Conservation (phyloP, 2,888 invertebrate genomes). For the Clunio marinus region DNA sequence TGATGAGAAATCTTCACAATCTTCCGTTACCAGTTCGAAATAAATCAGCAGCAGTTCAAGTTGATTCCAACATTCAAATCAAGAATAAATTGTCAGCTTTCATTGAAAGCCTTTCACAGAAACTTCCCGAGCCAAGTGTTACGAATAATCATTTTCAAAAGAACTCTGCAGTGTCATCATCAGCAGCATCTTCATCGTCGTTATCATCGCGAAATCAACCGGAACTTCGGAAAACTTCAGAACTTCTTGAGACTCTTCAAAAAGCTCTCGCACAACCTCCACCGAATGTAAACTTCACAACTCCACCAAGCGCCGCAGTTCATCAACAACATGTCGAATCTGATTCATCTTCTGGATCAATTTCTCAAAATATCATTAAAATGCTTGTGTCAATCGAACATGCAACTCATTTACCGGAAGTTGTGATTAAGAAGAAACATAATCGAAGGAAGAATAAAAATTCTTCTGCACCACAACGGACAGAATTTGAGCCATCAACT, state of each 20-base stretch:
- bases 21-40: constrained; percentile 39
- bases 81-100: constrained; percentile 39
- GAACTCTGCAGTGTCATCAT: background rate
- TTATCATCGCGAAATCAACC: background rate
- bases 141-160: background rate
- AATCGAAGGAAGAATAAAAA: constrained; percentile 44
- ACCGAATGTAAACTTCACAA: background rate
- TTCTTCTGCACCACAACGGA: constrained; percentile 44
- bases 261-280: constrained; percentile 45
- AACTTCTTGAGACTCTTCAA: constrained; percentile 49
- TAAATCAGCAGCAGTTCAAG: background rate
- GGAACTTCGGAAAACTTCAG: constrained; percentile 45
- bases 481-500: constrained; percentile 53
- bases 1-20: constrained; percentile 43
- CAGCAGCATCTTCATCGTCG: background rate
- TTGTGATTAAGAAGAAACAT: constrained; percentile 47
- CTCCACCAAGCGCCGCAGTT: background rate
- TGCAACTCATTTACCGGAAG: constrained; percentile 56
- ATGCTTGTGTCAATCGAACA: constrained; percentile 56
- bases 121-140: constrained; percentile 39
- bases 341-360: background rate
- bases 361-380: constrained; percentile 47
- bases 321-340: background rate
- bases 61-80: constrained; percentile 19
- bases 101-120: constrained; percentile 41